Percentiles rank a stretch among this genome's conserved stretches.
Conservation (phyloP, 2,797 vertebrate species). For the Apodemus agrarius region DNA sequence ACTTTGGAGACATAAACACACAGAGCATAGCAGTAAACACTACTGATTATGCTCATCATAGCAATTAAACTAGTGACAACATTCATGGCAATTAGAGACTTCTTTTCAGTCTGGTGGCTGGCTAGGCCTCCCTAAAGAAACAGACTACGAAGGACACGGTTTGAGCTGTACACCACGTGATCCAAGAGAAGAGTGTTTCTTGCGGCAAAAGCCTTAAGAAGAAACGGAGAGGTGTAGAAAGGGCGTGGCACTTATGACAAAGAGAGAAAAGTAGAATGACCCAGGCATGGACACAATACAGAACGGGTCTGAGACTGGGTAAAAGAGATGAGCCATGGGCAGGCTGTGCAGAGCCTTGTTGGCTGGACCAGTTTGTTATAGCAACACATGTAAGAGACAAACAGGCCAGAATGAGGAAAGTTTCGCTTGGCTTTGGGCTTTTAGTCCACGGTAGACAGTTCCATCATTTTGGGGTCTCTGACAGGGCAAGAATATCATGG, state of each 20-base stretch:
- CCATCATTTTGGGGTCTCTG: not conserved
- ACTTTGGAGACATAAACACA: not conserved
- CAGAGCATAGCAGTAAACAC: not conserved
- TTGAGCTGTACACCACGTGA: accelerated
- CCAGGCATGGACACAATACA: not conserved
- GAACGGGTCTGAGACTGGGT: not conserved
- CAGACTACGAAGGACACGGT: not conserved
- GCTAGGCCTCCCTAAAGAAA: not conserved
- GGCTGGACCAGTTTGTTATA: not conserved
- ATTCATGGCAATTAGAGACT: too few relatives aligned
- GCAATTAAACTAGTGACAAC: not conserved
- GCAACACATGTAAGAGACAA: not conserved
- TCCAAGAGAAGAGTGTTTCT: not conserved
- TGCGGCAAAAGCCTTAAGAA: not conserved
- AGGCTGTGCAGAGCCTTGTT: not conserved
- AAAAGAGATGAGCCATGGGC: not conserved
- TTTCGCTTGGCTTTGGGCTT: not conserved
- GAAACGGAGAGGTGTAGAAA: too few relatives aligned
- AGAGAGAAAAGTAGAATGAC: not conserved
- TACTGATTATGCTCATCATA: not conserved
- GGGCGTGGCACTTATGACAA: not conserved
- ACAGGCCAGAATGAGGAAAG: not conserved
- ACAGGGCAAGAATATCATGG: not conserved
- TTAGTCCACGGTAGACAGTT: not conserved
- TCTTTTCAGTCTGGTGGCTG: not conserved